A percentile compares a stretch with the other conserved stretches of the same genome.
Conservation (phyloP, 2,113 vertebrate species). For the Cyrtonyx montezumae region DNA sequence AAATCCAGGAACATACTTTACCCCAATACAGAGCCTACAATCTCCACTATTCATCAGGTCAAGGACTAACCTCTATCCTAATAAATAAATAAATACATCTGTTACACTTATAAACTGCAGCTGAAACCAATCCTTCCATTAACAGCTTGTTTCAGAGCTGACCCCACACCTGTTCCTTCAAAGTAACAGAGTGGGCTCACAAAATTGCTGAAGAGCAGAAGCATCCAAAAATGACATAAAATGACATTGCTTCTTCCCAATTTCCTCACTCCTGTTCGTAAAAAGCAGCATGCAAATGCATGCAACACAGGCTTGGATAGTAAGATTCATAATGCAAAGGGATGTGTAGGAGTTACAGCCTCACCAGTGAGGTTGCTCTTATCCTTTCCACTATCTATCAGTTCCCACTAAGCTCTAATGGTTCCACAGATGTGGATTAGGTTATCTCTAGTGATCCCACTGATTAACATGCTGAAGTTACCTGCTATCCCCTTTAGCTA, state of each 20-base stretch:
- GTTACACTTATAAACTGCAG: neutral
- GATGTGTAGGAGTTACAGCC: neutral
- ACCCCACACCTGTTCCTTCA: fast-evolving
- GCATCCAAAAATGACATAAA: neutral
- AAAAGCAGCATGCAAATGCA: neutral
- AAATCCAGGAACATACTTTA: neutral
- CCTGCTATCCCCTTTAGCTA: neutral
- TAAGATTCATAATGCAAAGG: neutral
- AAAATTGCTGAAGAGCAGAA: neutral
- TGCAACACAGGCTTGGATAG: neutral
- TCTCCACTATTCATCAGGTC: neutral
- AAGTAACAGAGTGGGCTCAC: too few species aligned
- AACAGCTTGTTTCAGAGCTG: neutral
- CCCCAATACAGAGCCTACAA: neutral
- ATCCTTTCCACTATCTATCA: neutral
- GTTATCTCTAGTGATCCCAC: neutral
- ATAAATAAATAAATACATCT: neutral
- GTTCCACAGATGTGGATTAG: neutral
- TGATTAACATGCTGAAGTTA: neutral
- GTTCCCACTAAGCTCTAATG: neutral
- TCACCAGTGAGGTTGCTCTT: neutral
- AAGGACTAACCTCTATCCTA: neutral
- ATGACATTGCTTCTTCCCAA: neutral
- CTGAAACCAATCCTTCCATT: neutral
- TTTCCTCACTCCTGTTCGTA: neutral